These are phyloP conservation scores for Tortrix viridana DNA, from an alignment of 2,888 invertebrate species.

Conservation along the genomic window DNA sequence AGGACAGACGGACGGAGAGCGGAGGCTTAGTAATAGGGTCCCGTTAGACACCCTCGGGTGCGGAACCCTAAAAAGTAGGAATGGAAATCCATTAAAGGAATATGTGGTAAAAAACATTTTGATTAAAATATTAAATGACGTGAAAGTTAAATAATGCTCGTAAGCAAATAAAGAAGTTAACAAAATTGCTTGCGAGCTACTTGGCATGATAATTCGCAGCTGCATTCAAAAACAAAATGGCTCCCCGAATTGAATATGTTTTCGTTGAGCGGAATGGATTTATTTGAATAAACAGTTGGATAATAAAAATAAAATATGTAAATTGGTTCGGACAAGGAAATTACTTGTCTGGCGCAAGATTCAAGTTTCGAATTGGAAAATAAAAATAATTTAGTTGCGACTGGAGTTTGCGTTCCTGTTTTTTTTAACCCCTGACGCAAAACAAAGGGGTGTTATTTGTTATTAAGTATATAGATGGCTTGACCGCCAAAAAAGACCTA, in stretches of 20 bases:
- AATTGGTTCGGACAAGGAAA: conserved; percentile 25
- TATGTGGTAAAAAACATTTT: no score
- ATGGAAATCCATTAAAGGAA: neutral
- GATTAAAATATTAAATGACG: neutral
- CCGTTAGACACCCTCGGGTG: no score
- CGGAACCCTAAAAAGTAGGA: no score
- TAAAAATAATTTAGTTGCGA: neutral
- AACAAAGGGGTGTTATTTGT: no score
- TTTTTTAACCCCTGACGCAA: neutral
- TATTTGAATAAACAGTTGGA: conserved; percentile 33
- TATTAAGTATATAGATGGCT: no score
- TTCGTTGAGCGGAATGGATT: conserved; percentile 29
- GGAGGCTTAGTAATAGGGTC: no score
- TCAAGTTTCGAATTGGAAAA: conserved; percentile 5
- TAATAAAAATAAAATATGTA: conserved; percentile 34
- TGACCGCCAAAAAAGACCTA: no score
- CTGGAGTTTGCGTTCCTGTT: neutral
- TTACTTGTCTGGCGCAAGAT: conserved; percentile 14
- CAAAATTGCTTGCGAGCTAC: neutral
- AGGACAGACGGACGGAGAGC: no score
- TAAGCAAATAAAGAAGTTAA: conserved; percentile 20
- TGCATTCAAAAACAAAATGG: conserved; percentile 24
- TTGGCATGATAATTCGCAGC: conserved; percentile 23
- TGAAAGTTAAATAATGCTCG: neutral
- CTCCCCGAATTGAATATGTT: conserved; percentile 14